These are phyloP conservation scores for Drosophila teissieri DNA, from an alignment of 1,140 invertebrate species.

Conservation along the genomic window DNA sequence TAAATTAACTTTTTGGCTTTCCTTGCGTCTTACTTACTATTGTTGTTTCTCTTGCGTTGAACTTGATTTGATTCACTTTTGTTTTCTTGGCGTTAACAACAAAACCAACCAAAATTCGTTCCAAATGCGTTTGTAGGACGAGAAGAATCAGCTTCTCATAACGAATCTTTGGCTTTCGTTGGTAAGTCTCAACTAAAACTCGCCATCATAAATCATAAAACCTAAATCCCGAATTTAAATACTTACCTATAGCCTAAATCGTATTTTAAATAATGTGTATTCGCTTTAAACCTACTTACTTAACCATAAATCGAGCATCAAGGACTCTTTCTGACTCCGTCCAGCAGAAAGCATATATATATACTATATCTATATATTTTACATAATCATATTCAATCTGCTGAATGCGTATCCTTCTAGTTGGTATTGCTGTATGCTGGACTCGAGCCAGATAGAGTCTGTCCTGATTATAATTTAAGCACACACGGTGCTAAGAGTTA, in stretches of 20 bases:
- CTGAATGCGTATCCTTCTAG: conserved; percentile 6
- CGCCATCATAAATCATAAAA: conserved; percentile 54
- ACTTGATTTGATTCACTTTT: conserved; percentile 39
- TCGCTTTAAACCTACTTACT: conserved; percentile 59
- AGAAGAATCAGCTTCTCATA: conserved; percentile 94
- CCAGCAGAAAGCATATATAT: background rate
- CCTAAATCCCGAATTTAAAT: conserved; percentile 50
- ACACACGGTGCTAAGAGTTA: conserved; percentile 61
- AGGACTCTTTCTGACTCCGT: conserved; percentile 19
- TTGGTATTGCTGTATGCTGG: conserved; percentile 5
- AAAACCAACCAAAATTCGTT: conserved; percentile 56
- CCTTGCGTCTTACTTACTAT: conserved; percentile 37
- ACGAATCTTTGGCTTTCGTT: conserved; percentile 94
- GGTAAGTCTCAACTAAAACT: conserved; percentile 89
- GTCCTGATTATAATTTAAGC: conserved; percentile 69
- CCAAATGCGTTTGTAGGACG: conserved; percentile 88
- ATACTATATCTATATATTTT: background rate
- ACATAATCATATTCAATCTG: background rate
- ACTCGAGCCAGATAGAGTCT: conserved; percentile 40
- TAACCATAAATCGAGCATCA: conserved; percentile 44
- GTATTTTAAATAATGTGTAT: conserved; percentile 69
- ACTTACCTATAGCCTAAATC: conserved; percentile 38
- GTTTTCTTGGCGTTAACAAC: conserved; percentile 62
- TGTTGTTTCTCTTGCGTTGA: conserved; percentile 43
- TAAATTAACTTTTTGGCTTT: conserved; percentile 62